Evolutionary conservation across 1,140 invertebrate genomes (phyloP), one percentile per base, ranked within the genome.

Genomic region (Solenopsis invicta): DNA sequence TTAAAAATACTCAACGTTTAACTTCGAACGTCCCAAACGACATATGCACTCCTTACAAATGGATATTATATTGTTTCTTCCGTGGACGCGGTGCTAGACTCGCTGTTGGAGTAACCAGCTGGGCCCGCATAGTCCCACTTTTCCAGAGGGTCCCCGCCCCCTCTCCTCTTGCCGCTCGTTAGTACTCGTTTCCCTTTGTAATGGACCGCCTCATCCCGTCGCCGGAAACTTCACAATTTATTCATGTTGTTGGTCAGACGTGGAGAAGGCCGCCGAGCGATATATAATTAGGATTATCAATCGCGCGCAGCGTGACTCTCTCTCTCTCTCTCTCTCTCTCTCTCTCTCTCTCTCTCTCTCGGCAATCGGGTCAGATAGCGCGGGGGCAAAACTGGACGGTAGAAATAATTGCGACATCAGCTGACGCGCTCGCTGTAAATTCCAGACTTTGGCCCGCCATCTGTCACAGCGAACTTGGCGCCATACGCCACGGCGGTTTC

Each of bases 331-430:
- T 66, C 64, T 69, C 52, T 66, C 64, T 69, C 52, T 66, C 64
- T 69, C 52, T 66, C 64, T 69, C 52, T 66, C 64, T 69, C 52
- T n/a, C n/a, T n/a, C n/a, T n/a, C n/a, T 66, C 64, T 69, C 52
- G 67, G 29, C 85, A 82, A 89, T 84, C 88, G 61, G 78, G 72
- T 59, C 74, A 61, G 85, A 56, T 66, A 50, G 71, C 64, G 59
- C 64, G 4, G 24, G 24, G 54, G 72, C 77, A 90, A 91, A 91
- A 90, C 90, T 88, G 21, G 64, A 80, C 77, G 87, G 84, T 59
- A 87, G 89, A 91, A 90, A 90, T 91, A 91, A 91, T 91, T 90
- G 84, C 89, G 71, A 91, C 86, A 90, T 88, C 90, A 85, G 87
- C 89, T 88, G 90, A 91, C 90, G 89, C 88, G 89, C 88, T 85